Evolutionary conservation across 2,113 vertebrate species (phyloP).

Genomic region (Rhea pennata): DNA sequence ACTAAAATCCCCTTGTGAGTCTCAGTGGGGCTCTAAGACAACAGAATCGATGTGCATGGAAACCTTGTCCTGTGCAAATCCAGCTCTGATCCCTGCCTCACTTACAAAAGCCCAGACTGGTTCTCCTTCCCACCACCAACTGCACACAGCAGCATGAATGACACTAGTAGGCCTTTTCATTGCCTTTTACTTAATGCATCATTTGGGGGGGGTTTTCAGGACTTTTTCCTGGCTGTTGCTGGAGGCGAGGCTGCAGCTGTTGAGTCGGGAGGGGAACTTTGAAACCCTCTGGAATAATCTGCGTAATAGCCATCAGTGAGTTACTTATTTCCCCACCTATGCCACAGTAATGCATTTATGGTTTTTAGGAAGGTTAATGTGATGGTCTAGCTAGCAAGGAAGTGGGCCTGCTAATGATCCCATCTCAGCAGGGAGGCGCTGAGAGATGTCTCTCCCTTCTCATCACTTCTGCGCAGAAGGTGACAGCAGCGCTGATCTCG

Average conservation of each 20-base stretch:
- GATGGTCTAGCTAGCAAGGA: fast-evolving
- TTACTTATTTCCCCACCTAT: not conserved
- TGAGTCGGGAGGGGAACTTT: not conserved
- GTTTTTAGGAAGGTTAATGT: not conserved
- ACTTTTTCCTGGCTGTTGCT: not conserved
- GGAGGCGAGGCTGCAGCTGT: not conserved
- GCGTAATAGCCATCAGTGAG: not conserved
- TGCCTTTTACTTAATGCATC: not conserved
- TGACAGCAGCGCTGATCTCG: not conserved
- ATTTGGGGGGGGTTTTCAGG: not conserved
- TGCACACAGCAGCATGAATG: fast-evolving
- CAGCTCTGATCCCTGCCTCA: fast-evolving
- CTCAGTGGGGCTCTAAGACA: not conserved
- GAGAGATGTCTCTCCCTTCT: not conserved
- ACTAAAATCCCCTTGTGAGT: not conserved
- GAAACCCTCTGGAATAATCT: not conserved
- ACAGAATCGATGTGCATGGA: fast-evolving
- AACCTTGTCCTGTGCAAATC: fast-evolving
- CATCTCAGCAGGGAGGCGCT: not conserved
- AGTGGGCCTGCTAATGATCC: not conserved
- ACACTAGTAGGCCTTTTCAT: not conserved
- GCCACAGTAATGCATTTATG: not conserved
- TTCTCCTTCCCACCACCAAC: fast-evolving
- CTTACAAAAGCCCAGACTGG: fast-evolving
- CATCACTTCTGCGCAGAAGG: fast-evolving